phyloP scores from a whole-genome alignment of 2,888 invertebrate genomes.

The Actias luna region DNA sequence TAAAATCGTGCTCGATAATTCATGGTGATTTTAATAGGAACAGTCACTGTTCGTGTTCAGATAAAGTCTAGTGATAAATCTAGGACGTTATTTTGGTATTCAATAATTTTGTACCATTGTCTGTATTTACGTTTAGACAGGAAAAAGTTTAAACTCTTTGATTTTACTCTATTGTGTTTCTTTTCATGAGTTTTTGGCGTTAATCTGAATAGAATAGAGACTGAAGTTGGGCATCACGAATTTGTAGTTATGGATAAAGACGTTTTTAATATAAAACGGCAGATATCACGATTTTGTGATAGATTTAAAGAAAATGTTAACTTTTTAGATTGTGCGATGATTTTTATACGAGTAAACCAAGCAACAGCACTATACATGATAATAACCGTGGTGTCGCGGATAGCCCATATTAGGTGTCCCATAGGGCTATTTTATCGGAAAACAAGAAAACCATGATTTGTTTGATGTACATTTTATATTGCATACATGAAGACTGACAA shows the following conservation, averaged over 20 bases:
- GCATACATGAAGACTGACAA: no score
- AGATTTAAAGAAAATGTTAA: not conserved
- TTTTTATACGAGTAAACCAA: not conserved
- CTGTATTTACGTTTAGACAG: not conserved
- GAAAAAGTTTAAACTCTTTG: not conserved
- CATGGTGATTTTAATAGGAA: not conserved
- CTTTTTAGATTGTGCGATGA: no score
- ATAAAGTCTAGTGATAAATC: not conserved
- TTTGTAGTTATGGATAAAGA: not conserved
- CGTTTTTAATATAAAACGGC: not conserved
- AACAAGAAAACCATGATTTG: no score
- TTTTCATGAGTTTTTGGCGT: not conserved
- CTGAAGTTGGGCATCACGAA: not conserved
- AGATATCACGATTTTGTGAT: not conserved
- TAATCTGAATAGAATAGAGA: not conserved
- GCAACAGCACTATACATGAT: not conserved
- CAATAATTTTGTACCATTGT: not conserved
- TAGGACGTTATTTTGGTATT: not conserved
- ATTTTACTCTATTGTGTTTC: not conserved
- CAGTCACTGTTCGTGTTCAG: not conserved
- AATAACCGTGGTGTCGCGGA: no score
- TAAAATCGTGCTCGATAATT: not conserved
- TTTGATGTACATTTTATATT: no score
- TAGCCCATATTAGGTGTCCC: no score
- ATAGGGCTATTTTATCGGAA: no score